A percentile compares a stretch with the other conserved stretches of the same genome.
These are phyloP conservation scores for Entosphenus tridentatus DNA, from an alignment of 2,113 vertebrate genomes.

Conservation along the genomic window DNA sequence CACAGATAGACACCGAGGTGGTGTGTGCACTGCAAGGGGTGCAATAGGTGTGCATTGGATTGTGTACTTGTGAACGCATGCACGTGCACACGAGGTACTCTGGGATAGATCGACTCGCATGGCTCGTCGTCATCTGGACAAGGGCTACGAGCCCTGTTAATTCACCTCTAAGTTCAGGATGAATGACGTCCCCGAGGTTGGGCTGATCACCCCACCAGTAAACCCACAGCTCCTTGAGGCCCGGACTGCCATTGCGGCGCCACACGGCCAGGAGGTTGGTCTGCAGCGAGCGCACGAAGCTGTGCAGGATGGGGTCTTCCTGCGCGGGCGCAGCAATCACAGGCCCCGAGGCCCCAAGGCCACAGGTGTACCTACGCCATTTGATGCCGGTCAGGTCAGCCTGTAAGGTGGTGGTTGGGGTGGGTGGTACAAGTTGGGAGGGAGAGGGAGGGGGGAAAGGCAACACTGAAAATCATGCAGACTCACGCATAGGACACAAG, in stretches of 20 bases:
- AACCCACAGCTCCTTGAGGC: conserved; percentile 82
- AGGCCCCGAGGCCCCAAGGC: conserved; percentile 72
- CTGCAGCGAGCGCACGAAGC: conserved; percentile 85
- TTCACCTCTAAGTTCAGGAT: conserved; percentile 84
- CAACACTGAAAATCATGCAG: too few species aligned
- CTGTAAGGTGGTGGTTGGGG: conserved; percentile 17
- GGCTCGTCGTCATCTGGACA: background rate
- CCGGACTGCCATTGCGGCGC: conserved; percentile 70
- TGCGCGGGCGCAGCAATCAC: conserved; percentile 89
- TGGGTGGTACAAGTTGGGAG: too few species aligned
- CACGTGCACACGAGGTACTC: background rate
- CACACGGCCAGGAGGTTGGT: conserved; percentile 90
- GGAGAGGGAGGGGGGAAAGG: too few species aligned
- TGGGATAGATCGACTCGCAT: background rate
- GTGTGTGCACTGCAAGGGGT: too few species aligned
- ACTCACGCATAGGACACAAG: too few species aligned
- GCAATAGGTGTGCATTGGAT: background rate
- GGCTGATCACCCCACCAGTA: conserved; percentile 98
- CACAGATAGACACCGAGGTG: too few species aligned
- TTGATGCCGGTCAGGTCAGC: conserved; percentile 96
- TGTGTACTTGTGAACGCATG: background rate
- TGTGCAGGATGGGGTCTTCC: conserved; percentile 85
- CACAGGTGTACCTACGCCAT: conserved; percentile 93
- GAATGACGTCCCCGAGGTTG: conserved; percentile 67
- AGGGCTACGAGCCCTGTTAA: background rate